Evolutionary conservation across 2,888 invertebrate genomes (phyloP), one percentile per base, ranked within the genome.

Genomic region (Neoascia interrupta): DNA sequence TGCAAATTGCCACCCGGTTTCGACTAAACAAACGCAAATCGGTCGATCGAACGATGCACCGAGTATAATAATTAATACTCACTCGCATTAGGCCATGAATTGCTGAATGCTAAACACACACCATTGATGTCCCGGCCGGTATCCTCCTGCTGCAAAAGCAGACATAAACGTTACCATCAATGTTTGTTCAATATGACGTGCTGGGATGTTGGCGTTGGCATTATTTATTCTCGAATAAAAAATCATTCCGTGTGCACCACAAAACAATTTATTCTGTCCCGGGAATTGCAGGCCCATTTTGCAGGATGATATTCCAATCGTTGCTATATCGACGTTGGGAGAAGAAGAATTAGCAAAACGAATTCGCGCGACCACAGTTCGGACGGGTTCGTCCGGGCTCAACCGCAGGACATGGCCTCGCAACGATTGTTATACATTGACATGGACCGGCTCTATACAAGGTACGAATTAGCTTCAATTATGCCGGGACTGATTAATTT

Each of bases 401-500:
- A 13, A 60, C 70, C 76, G 56, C 76, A 76, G 70, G 58, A 70
- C 58, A 76, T 53, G 75, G 34, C 37, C n/a, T 21, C 45, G 19
- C 2, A 51, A 66, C 45, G 49, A 61, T 69, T 69, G 47, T 26
- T 54, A 41, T 41, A 39, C 34, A 37, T 49, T 28, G 16, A 28
- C 37, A 26, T n/a, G 23, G 8, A 6, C 23, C 18, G 54, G 23
- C 41, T n/a, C 8, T 16, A 28, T 69, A 58, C 64, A 76, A 76
- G 53, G 64, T 54, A 70, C 64, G 76, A 76, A 76, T 76, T 76
- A 76, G 76, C 60, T 76, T 76, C 76, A 76, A 70, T 76, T 76
- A 76, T 76, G 54, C 60, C 39, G 28, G n/a, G 70, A 64, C 58
- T 76, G 76, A 76, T 76, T 70, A 76, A 76, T 76, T 41, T 75